Percentiles rank a stretch among this genome's conserved stretches.
These are phyloP conservation scores for Gavia stellata DNA, from an alignment of 2,113 vertebrate species.

Conservation along the genomic window DNA sequence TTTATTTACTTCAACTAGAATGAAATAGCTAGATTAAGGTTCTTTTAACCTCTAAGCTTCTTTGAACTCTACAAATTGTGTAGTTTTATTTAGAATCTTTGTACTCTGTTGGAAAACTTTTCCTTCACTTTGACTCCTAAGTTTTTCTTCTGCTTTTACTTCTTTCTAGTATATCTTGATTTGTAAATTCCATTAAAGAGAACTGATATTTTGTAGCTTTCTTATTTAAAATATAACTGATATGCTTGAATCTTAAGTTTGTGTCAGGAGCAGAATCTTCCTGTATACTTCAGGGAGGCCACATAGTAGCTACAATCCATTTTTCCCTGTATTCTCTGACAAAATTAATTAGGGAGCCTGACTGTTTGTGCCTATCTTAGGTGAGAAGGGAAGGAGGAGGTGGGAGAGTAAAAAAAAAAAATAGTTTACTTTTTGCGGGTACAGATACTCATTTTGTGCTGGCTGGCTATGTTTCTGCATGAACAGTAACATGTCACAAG, in stretches of 20 bases:
- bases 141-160: not conserved
- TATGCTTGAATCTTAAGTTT: not conserved
- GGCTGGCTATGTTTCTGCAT: not conserved
- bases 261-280: not conserved
- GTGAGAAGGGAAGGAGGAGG: not conserved
- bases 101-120: not conserved
- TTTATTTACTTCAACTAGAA: not conserved
- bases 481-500: not conserved
- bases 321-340: not conserved
- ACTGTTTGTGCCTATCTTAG: not conserved
- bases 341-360: not conserved
- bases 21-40: not conserved
- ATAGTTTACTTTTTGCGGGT: not conserved
- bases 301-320: not conserved
- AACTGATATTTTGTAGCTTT: not conserved
- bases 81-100: not conserved
- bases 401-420: not conserved
- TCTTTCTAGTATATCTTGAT: not conserved
- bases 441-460: not conserved
- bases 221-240: not conserved
- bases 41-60: not conserved
- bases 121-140: not conserved
- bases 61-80: not conserved
- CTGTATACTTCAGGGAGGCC: not conserved
- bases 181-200: not conserved